Percentiles rank a stretch among this genome's conserved stretches.
phyloP scores from a whole-genome alignment of 2,888 invertebrate genomes.

The Salpingus planirostris region DNA sequence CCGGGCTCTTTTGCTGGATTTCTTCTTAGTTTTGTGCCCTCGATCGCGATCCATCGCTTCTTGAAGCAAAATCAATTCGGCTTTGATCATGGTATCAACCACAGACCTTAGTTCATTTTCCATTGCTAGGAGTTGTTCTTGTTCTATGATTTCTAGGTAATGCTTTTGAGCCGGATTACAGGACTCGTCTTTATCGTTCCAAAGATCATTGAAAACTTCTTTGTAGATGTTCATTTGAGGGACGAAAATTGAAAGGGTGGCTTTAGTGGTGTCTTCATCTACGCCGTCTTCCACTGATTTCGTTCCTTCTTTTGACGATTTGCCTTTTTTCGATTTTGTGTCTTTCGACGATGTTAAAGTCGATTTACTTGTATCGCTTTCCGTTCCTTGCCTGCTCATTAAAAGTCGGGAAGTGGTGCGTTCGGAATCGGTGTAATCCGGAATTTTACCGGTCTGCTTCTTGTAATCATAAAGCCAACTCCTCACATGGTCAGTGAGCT shows the following conservation, averaged over 20 bases:
- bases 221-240: slow-evolving; percentile 62
- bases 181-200: slow-evolving; percentile 73
- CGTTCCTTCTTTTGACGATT: slow-evolving; percentile 55
- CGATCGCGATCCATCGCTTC: slow-evolving; percentile 65
- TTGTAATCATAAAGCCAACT: slow-evolving; percentile 80
- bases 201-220: slow-evolving; percentile 72
- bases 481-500: slow-evolving; percentile 77
- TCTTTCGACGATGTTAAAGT: slow-evolving; percentile 69
- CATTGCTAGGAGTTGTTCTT: slow-evolving; percentile 73
- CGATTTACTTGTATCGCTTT: slow-evolving; percentile 71
- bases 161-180: slow-evolving; percentile 66
- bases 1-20: slow-evolving; percentile 66
- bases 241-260: slow-evolving; percentile 61
- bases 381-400: slow-evolving; percentile 72
- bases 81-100: slow-evolving; percentile 71
- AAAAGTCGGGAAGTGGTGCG: slow-evolving; percentile 81
- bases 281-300: slow-evolving; percentile 47
- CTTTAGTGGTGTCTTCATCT: slow-evolving; percentile 58
- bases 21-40: slow-evolving; percentile 68
- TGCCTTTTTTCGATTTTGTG: slow-evolving; percentile 69
- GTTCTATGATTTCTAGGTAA: slow-evolving; percentile 74
- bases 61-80: slow-evolving; percentile 59
- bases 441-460: slow-evolving; percentile 74
- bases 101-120: slow-evolving; percentile 73
- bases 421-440: slow-evolving; percentile 87